Base-by-base conservation (phyloP, 2,113 vertebrate species). In the Pseudopodoces humilis region DNA sequence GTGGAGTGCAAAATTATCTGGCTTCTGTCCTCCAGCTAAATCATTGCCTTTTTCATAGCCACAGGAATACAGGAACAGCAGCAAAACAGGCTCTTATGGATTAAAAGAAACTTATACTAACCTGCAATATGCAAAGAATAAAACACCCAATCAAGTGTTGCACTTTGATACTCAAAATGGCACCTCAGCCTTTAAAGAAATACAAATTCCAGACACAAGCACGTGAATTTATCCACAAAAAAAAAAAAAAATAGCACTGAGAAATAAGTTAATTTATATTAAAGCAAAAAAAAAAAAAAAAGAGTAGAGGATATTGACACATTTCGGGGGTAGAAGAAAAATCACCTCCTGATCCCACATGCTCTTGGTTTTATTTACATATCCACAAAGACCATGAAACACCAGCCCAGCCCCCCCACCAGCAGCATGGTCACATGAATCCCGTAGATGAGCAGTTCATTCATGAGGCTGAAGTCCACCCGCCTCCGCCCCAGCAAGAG, bases 301-400 rank as follows among this genome's bases (percentile, higher is more conserved):
- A 37, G 14, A n/a, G 6, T 2, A 49, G 13, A 74, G 46, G 63
- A 39, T 50, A 41, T 52, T 6, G 44, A 95, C 82, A 94, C 72
- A 37, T 60, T 67, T 44, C 0, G 24, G 82, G 63, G 71, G 70
- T 41, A 47, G 90, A 96, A 90, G 83, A 89, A 94, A 77, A 92
- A 65, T 59, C 91, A 93, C 96, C 77, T 86, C 39, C 77, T 90
- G 33, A 55, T 78, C 92, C 90, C 92, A 90, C 96, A 95, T 96
- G 95, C 97, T 27, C 86, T 92, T 87, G 56, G 56, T 86, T 92
- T 92, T 96, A 97, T 97, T 98, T 97, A 99, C 99, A 99, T 99
- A 97, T 99, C 99, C 96, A 99, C 99, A 92, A 99, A 99, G 44
- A 99, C 99, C 99, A 99, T 99, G 97, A 99, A 99, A 97, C 99